Evolutionary conservation across 2,888 invertebrate genomes (phyloP).

Genomic region (Auanema sp.): DNA sequence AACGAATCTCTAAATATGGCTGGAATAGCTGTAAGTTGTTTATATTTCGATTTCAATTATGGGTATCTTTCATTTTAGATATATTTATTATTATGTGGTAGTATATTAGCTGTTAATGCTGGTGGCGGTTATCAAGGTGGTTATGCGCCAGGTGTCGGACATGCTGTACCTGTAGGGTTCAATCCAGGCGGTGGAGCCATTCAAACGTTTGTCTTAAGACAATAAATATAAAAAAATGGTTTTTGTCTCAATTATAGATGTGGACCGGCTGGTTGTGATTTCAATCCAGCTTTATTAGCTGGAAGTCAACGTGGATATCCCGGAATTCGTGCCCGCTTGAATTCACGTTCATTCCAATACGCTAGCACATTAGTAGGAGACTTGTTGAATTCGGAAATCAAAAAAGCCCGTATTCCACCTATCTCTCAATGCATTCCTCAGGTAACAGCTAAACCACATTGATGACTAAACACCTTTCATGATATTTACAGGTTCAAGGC

Average conservation of each 20-base stretch:
- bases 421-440: constrained; percentile 57
- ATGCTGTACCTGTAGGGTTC: too few species aligned
- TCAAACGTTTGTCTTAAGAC: too few species aligned
- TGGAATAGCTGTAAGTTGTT: too few species aligned
- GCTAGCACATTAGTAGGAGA: constrained; percentile 47
- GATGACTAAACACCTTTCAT: not conserved
- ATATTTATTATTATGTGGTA: too few species aligned
- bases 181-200: too few species aligned
- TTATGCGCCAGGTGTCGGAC: too few species aligned
- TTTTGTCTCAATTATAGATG: not conserved
- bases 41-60: too few species aligned
- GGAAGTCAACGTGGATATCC: constrained; percentile 50
- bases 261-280: constrained; percentile 22
- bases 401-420: constrained; percentile 54
- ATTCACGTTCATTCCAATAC: constrained; percentile 58
- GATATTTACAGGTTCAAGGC: constrained; percentile 48
- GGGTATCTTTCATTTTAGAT: too few species aligned
- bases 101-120: too few species aligned
- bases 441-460: constrained; percentile 25
- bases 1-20: too few species aligned
- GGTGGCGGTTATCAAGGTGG: too few species aligned
- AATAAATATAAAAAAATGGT: too few species aligned
- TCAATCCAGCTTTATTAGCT: constrained; percentile 46
- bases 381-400: constrained; percentile 52
- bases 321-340: constrained; percentile 57